Conservation (phyloP, 1,140 invertebrate species). For the Trichoplusia ni region DNA sequence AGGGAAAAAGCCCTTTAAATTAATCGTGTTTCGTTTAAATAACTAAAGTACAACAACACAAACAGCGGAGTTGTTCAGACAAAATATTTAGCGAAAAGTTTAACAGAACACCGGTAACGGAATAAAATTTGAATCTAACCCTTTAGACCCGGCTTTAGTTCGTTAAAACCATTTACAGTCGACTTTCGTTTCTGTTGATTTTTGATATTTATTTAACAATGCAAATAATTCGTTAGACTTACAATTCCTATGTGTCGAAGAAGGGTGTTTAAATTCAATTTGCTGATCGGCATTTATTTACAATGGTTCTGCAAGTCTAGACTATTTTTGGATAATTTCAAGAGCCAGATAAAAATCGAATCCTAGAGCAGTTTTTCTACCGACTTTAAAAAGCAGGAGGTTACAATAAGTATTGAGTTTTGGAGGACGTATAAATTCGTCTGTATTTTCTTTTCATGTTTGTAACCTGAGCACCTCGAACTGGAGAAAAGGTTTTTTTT, state of each 20-base stretch:
- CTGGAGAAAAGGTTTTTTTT: no score
- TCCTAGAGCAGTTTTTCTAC: no score
- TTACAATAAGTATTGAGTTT: no score
- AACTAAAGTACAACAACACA: constrained; percentile 44
- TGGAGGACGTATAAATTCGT: no score
- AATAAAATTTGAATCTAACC: constrained; percentile 49
- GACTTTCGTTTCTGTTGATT: constrained; percentile 32
- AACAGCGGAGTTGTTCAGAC: constrained; percentile 49
- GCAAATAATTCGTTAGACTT: background rate
- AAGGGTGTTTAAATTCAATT: background rate
- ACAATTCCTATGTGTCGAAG: background rate
- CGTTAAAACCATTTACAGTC: constrained; percentile 36
- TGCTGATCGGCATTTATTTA: background rate
- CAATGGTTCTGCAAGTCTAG: no score
- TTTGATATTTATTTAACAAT: constrained; percentile 32
- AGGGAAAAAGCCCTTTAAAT: constrained; percentile 19
- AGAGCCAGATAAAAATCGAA: no score
- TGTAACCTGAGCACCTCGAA: no score
- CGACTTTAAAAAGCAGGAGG: no score
- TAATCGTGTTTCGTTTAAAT: constrained; percentile 28
- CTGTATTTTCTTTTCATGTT: no score
- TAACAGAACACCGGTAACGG: constrained; percentile 39
- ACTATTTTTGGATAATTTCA: no score
- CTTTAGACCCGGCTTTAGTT: constrained; percentile 35
- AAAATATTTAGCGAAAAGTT: constrained; percentile 56